Evolutionary conservation across 23 tunicate genomes (phyloP).

Genomic region (Styela clava): DNA sequence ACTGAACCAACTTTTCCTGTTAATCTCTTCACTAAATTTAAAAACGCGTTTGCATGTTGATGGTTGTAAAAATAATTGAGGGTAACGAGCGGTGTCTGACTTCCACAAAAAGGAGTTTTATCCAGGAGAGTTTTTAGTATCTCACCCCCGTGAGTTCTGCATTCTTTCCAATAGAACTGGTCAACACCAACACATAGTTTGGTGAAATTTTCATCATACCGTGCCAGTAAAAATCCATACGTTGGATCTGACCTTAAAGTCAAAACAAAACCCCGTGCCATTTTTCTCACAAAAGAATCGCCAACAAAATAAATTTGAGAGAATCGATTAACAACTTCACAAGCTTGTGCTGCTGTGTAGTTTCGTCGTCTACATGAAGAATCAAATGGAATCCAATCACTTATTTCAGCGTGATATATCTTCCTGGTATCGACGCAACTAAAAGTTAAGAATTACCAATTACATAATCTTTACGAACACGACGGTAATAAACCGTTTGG

Average conservation of each 20-base stretch:
- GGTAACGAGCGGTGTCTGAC: background rate
- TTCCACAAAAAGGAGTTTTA: constrained; percentile 11
- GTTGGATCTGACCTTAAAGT: constrained; percentile 24
- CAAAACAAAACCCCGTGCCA: constrained; percentile 40
- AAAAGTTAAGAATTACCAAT: too few species aligned
- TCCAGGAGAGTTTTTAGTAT: background rate
- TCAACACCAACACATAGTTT: constrained; percentile 18
- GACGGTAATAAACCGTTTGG: too few species aligned
- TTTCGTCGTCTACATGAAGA: constrained; percentile 16
- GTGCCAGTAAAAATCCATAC: constrained; percentile 29
- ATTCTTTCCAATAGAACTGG: constrained; percentile 27
- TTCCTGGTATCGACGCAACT: constrained; percentile 35
- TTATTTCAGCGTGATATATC: constrained; percentile 23
- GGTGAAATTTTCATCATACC: constrained; percentile 16
- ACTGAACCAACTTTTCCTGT: constrained; percentile 1
- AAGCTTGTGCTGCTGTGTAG: constrained; percentile 29
- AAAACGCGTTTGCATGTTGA: background rate
- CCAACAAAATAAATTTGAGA: constrained; percentile 51
- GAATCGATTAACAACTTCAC: background rate
- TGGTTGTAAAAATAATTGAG: background rate
- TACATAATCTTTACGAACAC: too few species aligned
- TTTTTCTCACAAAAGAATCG: constrained; percentile 61
- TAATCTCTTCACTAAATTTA: constrained; percentile 4
- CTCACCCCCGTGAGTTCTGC: background rate
- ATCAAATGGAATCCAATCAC: constrained; percentile 10